Evolutionary conservation across 2,797 vertebrate species (phyloP).

Genomic region (Loriculus beryllinus): DNA sequence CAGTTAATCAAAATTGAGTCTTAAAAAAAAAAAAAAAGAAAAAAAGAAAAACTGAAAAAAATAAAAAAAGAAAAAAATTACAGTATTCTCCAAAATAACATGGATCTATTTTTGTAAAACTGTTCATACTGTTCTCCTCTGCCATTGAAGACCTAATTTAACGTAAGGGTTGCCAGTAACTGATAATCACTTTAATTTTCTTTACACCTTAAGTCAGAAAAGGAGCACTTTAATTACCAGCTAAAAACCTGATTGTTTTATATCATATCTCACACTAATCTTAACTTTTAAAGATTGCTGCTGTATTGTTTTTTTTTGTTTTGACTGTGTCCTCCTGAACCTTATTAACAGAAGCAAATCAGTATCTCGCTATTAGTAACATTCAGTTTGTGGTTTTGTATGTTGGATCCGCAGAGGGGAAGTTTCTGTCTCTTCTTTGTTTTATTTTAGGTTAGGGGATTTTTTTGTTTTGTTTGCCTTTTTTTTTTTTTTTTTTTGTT

Average conservation of each 20-base stretch:
- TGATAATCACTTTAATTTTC: conserved; percentile 73
- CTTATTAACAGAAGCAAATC: conserved; percentile 70
- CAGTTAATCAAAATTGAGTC: conserved; percentile 76
- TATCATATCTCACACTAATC: conserved; percentile 74
- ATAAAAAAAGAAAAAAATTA: conserved; percentile 41
- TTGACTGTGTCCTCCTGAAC: conserved; percentile 64
- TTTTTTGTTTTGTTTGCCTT: not conserved
- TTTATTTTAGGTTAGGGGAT: not conserved
- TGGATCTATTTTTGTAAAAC: conserved; percentile 81
- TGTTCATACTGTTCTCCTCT: conserved; percentile 77
- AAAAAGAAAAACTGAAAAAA: not conserved
- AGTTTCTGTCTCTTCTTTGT: conserved; percentile 20
- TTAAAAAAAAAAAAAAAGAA: conserved; percentile 51
- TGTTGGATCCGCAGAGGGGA: conserved; percentile 55
- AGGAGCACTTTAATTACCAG: conserved; percentile 77
- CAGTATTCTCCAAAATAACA: conserved; percentile 74
- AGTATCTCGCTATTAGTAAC: conserved; percentile 59
- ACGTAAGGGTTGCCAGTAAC: conserved; percentile 76
- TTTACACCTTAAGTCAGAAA: conserved; percentile 71
- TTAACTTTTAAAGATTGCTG: conserved; percentile 73
- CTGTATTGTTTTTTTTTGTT: conserved; percentile 54
- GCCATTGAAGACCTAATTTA: conserved; percentile 72
- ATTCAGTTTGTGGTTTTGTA: conserved; percentile 62
- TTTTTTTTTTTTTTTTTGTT: not conserved
- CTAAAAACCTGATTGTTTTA: conserved; percentile 67